phyloP scores from a whole-genome alignment of 2,888 invertebrate species.

The Pyrocoelia pectoralis region DNA sequence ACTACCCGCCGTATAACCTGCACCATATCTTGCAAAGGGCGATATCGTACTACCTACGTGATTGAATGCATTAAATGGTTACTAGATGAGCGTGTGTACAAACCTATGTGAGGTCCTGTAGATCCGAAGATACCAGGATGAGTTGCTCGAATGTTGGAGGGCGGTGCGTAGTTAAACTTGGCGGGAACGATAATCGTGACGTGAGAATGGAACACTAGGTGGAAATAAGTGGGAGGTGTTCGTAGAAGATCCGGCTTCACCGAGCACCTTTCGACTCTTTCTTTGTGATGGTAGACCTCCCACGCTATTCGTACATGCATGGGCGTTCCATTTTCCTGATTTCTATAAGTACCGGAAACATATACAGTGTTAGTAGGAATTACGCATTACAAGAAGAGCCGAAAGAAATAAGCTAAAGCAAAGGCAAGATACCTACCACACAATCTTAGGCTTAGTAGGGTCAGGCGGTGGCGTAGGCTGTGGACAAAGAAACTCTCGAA shows the following conservation, averaged over 20 bases:
- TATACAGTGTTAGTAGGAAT: background rate
- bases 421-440: constrained; percentile 50
- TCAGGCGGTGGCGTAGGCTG: constrained; percentile 58
- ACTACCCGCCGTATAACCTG: constrained; percentile 59
- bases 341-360: constrained; percentile 71
- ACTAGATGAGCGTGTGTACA: too few relatives aligned
- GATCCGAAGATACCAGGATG: constrained; percentile 70
- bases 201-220: constrained; percentile 52
- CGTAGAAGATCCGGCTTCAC: constrained; percentile 69
- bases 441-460: constrained; percentile 56
- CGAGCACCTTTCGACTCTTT: constrained; percentile 62
- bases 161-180: constrained; percentile 61
- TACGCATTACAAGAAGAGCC: background rate
- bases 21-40: constrained; percentile 81
- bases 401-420: constrained; percentile 27
- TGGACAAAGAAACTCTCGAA: constrained; percentile 56
- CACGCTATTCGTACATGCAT: constrained; percentile 98
- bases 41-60: constrained; percentile 75
- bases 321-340: constrained; percentile 97
- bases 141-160: constrained; percentile 70
- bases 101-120: constrained; percentile 76
- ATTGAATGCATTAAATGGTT: too few relatives aligned
- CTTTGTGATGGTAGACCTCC: constrained; percentile 96
- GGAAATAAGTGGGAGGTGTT: constrained; percentile 74
- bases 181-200: constrained; percentile 64